phyloP scores from a whole-genome alignment of 2,797 vertebrate species.

The Mycteria americana region DNA sequence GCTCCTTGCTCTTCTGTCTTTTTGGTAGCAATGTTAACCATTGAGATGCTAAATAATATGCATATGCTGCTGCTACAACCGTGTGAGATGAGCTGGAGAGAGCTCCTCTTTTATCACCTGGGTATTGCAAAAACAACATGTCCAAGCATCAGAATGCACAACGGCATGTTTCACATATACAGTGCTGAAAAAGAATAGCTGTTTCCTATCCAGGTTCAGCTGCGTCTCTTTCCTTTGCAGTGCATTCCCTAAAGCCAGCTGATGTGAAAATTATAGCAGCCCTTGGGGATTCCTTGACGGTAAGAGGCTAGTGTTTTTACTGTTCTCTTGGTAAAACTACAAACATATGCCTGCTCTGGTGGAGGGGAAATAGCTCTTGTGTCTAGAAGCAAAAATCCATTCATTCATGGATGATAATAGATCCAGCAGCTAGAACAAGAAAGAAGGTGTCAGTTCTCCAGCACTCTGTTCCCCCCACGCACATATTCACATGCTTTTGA shows the following conservation, averaged over 20 bases:
- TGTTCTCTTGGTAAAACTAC: neutral
- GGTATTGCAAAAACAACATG: neutral
- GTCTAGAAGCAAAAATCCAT: neutral
- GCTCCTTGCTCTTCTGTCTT: neutral
- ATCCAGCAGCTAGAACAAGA: neutral
- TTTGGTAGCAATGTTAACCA: accelerated
- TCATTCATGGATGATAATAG: neutral
- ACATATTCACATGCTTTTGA: neutral
- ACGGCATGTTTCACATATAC: neutral
- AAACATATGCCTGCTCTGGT: neutral
- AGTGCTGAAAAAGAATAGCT: neutral
- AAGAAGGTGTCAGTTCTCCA: neutral
- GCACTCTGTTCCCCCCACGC: accelerated
- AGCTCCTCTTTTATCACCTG: neutral
- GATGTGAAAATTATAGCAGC: constrained; percentile 87
- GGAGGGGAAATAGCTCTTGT: neutral
- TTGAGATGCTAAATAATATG: neutral
- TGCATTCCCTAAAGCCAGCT: constrained; percentile 85
- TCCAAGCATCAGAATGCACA: neutral
- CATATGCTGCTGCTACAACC: neutral
- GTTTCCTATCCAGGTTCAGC: neutral
- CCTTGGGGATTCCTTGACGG: constrained; percentile 90
- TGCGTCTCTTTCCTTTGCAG: constrained; percentile 68
- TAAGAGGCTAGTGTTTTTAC: constrained; percentile 69
- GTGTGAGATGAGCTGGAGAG: neutral